A percentile compares a stretch with the other conserved stretches of the same genome.
Evolutionary conservation across 1,140 invertebrate genomes (phyloP).

Genomic region (Bombus ignitus): DNA sequence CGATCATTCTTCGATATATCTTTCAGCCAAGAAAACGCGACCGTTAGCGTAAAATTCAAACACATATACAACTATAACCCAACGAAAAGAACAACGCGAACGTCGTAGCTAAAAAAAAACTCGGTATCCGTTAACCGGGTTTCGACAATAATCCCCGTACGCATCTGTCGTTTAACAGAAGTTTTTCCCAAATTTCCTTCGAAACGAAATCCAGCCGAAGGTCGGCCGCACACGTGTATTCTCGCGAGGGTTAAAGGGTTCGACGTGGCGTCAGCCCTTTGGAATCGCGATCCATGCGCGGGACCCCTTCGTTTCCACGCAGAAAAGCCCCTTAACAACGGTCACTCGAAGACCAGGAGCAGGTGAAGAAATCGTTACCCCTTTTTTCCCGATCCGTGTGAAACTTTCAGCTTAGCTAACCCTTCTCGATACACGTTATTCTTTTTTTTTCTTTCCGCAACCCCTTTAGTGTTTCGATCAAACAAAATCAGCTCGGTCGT

Average conservation of each 20-base stretch:
- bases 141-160: background rate
- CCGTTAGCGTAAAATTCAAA: background rate
- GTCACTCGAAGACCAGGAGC: slow-evolving; percentile 28
- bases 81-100: background rate
- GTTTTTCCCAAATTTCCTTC: background rate
- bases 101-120: background rate
- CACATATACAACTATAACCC: background rate
- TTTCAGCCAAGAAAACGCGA: background rate
- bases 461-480: background rate
- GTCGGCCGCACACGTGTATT: slow-evolving; percentile 13
- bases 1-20: no score
- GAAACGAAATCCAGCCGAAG: background rate
- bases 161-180: slow-evolving; percentile 12
- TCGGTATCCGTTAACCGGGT: slow-evolving; percentile 6
- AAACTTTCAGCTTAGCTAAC: slow-evolving; percentile 43
- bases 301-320: slow-evolving; percentile 9
- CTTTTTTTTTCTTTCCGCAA: background rate
- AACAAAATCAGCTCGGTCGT: background rate
- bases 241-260: slow-evolving; percentile 50
- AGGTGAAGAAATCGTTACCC: slow-evolving; percentile 49
- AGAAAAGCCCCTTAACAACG: slow-evolving; percentile 22
- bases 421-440: slow-evolving; percentile 32
- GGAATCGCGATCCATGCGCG: slow-evolving; percentile 6
- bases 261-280: background rate
- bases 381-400: slow-evolving; percentile 65